Conservation (phyloP, 2,888 invertebrate genomes). For the Eurois occulta region DNA sequence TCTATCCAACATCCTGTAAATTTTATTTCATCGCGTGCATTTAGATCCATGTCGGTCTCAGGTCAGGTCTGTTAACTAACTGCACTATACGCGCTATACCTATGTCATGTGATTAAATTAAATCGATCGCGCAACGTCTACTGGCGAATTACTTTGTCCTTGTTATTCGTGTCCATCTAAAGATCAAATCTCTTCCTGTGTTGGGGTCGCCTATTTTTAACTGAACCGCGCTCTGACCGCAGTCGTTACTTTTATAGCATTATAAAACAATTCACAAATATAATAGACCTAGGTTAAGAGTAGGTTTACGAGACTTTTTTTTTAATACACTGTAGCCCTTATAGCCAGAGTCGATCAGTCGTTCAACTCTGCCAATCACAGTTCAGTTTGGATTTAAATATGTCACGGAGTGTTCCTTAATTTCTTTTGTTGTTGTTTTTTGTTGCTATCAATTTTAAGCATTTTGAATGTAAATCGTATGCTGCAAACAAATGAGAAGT, state of each 20-base stretch:
- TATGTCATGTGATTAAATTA: constrained; percentile 16
- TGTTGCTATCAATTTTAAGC: no score
- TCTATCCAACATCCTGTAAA: neutral
- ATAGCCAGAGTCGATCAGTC: neutral
- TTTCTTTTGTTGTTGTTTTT: no score
- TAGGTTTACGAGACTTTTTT: neutral
- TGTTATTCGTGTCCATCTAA: constrained; percentile 61
- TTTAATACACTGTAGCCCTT: neutral
- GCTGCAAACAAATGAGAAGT: no score
- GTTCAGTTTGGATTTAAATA: no score
- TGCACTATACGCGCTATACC: neutral
- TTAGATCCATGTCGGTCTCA: neutral
- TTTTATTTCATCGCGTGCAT: neutral
- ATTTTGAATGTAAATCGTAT: no score
- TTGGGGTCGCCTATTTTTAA: constrained; percentile 50
- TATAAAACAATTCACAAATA: constrained; percentile 5
- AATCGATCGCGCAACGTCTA: neutral
- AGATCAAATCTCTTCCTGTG: constrained; percentile 60
- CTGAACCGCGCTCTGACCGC: neutral
- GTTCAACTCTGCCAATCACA: neutral
- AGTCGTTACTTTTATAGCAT: neutral
- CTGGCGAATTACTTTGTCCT: constrained; percentile 39
- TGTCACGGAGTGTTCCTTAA: no score
- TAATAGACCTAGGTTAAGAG: no score
- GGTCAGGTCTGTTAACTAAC: no score